Evolutionary conservation across 1,140 invertebrate genomes (phyloP).

Genomic region (Drosophila sp.): DNA sequence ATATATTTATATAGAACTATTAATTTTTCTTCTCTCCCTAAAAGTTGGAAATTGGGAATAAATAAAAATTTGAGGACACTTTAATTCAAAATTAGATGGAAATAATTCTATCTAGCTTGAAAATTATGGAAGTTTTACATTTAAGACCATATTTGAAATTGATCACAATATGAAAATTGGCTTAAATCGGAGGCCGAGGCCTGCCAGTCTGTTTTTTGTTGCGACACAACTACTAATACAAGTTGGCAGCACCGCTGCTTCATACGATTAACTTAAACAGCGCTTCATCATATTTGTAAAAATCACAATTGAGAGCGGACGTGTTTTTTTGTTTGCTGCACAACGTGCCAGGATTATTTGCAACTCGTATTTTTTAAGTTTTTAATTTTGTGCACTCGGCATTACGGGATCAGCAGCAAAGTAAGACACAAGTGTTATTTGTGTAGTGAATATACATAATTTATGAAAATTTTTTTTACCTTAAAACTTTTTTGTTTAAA

Average conservation of each 20-base stretch:
- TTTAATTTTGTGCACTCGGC: slow-evolving; percentile 43
- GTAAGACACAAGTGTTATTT: slow-evolving; percentile 40
- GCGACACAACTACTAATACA: no score
- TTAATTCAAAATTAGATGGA: no score
- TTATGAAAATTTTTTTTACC: slow-evolving; percentile 17
- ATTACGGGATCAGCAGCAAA: slow-evolving; percentile 38
- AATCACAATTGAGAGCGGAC: slow-evolving; percentile 48
- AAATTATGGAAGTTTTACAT: no score
- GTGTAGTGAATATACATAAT: slow-evolving; percentile 31
- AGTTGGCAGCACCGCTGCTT: not conserved
- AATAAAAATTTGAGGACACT: no score
- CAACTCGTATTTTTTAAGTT: slow-evolving; percentile 39
- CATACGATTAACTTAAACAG: not conserved
- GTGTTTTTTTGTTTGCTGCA: slow-evolving; percentile 49
- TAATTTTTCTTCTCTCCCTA: no score
- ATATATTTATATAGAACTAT: no score
- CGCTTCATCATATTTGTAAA: slow-evolving; percentile 46
- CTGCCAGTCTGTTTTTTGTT: not conserved
- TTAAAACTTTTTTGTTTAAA: slow-evolving; percentile 10
- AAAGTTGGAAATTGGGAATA: no score
- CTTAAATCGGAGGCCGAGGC: no score
- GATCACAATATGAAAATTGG: no score
- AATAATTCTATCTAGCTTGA: no score
- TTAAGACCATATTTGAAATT: no score
- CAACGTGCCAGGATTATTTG: slow-evolving; percentile 53